Conservation (phyloP, 2,797 vertebrate genomes). For the Antennarius maculatus region DNA sequence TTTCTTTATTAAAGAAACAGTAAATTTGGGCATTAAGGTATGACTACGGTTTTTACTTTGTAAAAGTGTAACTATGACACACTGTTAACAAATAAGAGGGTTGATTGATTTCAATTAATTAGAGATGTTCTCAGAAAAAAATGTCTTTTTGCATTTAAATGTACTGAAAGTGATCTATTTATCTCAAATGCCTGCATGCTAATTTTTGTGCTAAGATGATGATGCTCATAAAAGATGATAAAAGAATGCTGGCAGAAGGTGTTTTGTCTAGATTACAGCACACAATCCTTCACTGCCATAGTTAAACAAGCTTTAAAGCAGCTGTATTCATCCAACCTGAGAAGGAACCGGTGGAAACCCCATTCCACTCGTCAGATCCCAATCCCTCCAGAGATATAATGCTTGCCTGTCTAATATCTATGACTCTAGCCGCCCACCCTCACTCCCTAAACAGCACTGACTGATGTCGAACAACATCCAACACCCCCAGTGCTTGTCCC, state of each 20-base stretch:
- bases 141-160: slow-evolving; percentile 3
- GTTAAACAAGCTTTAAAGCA: slow-evolving; percentile 58
- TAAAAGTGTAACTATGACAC: not conserved
- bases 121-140: slow-evolving; percentile 1
- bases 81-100: not conserved
- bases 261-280: slow-evolving; percentile 25
- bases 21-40: not conserved
- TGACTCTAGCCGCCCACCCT: slow-evolving; percentile 63
- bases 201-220: slow-evolving; percentile 32
- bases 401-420: slow-evolving; percentile 55
- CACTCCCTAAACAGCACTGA: slow-evolving; percentile 51
- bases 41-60: not conserved
- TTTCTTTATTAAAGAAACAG: not conserved
- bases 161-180: slow-evolving; percentile 33
- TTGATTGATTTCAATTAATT: slow-evolving; percentile 28
- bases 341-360: slow-evolving; percentile 30
- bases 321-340: slow-evolving; percentile 41
- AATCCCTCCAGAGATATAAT: slow-evolving; percentile 44
- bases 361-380: slow-evolving; percentile 43
- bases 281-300: slow-evolving; percentile 52
- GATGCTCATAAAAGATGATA: slow-evolving; percentile 42
- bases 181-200: slow-evolving; percentile 27
- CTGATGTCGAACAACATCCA: slow-evolving; percentile 63
- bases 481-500: slow-evolving; percentile 63
- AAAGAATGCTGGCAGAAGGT: slow-evolving; percentile 41